Evolutionary conservation across 1,140 invertebrate species (phyloP).

Genomic region (Andrena cerasifolii): DNA sequence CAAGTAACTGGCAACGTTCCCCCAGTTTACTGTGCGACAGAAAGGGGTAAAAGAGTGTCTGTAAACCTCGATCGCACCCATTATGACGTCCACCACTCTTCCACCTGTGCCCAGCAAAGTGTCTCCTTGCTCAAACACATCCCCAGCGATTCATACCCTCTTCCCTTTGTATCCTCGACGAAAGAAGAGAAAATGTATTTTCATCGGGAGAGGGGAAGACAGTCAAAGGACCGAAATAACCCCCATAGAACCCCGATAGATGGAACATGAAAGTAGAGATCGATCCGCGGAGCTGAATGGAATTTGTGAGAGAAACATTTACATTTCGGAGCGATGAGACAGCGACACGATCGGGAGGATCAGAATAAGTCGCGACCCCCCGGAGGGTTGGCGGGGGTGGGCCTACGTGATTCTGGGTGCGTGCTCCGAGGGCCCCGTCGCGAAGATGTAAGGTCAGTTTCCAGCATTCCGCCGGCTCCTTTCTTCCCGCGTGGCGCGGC

Average conservation of each 20-base stretch:
- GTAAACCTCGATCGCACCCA: too few relatives aligned
- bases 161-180: too few relatives aligned
- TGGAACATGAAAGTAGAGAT: neutral
- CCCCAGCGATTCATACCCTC: too few relatives aligned
- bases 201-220: too few relatives aligned
- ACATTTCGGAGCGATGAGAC: neutral
- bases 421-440: neutral
- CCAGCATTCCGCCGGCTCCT: neutral
- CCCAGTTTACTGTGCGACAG: too few relatives aligned
- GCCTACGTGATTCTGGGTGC: neutral
- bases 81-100: too few relatives aligned
- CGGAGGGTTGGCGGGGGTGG: neutral
- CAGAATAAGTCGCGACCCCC: neutral
- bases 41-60: too few relatives aligned
- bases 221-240: neutral
- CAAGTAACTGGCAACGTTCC: too few relatives aligned
- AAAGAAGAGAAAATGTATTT: too few relatives aligned
- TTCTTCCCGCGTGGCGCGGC: neutral
- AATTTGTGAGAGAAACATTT: neutral
- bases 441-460: constrained; percentile 58
- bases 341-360: neutral
- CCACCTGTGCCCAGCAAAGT: too few relatives aligned
- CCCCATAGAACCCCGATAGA: neutral
- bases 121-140: too few relatives aligned
- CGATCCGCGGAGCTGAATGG: neutral